Evolutionary conservation across 1,140 invertebrate genomes (phyloP), one percentile per base, ranked within the genome.

Genomic region (Potamilus streckersoni): DNA sequence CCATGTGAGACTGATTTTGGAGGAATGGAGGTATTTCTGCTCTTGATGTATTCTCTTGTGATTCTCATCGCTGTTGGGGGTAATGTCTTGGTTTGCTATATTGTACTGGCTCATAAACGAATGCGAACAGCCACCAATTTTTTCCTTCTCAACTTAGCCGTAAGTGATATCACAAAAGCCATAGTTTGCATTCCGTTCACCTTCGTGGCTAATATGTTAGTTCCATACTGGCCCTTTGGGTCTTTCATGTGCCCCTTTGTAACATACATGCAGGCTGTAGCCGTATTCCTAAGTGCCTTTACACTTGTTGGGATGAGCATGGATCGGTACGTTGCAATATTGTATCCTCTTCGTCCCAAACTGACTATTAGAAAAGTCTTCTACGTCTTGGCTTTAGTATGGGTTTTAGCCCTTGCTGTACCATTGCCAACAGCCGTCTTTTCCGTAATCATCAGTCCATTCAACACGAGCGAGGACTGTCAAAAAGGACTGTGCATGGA

Each of bases 71-170:
- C 81, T 19, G 81, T 96, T 20, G 93, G 94, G 56, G 95, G 96
- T 0, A 98, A 98, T 88, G 89, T 96, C 57, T 96, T 97, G 79
- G 96, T 98, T 64, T 96, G 97, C 80, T 79, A 73, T 59, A 97
- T 97, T 77, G 95, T 97, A 2, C 87, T 97, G 57, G 94, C 95
- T 31, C 89, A 90, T 89, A 93, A 95, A 71, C 91, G 95, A 73
- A 98, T 98, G 96, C 89, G 96, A 66, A 97, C 96, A 0, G 95
- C 97, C 2, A 98, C 96, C 63, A 98, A 98, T 90, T 97, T 97
- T 84, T 98, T 98, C 90, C 97, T 99, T 67, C 93, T 98, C 2
- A 98, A 98, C 85, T 89, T 99, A 76, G 97, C 97, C 0, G 94
- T 98, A 49, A 96, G 97, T 0, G 97, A 99, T 58, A 76, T 76